phyloP scores from a whole-genome alignment of 2,888 invertebrate species.

The Tridacna gigas region DNA sequence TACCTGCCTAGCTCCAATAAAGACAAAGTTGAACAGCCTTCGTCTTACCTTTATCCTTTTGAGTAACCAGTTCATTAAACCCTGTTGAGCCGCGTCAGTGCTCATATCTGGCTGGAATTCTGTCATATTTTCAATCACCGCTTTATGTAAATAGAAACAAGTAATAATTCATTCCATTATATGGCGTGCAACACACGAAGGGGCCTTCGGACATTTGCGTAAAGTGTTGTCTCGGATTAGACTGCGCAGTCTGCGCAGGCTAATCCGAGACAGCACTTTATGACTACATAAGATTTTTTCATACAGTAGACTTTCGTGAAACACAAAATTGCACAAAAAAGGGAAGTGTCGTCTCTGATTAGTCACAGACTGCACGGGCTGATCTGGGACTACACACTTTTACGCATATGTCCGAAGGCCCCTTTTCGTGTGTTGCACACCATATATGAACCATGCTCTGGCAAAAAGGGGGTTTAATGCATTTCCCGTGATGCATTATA shows the following conservation, averaged over 20 bases:
- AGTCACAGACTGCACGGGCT: not conserved
- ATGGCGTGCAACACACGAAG: no score
- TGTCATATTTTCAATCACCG: constrained; percentile 97
- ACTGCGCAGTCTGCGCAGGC: not conserved
- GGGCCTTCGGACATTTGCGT: not conserved
- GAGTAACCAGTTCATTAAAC: constrained; percentile 95
- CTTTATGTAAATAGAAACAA: constrained; percentile 84
- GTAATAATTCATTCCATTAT: not conserved
- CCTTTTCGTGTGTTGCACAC: no score
- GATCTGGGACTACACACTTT: not conserved
- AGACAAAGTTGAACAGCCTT: no score
- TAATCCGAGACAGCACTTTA: not conserved
- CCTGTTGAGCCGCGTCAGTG: constrained; percentile 94
- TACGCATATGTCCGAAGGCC: no score
- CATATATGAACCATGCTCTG: no score
- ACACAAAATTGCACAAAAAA: not conserved
- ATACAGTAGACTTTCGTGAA: not conserved
- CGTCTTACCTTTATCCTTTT: constrained; percentile 90
- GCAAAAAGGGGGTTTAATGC: no score
- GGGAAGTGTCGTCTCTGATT: not conserved
- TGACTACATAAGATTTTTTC: not conserved
- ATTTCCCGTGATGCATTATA: no score
- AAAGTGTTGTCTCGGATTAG: not conserved
- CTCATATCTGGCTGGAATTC: constrained; percentile 95
- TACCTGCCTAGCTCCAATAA: no score